These are phyloP conservation scores for Ethmia dodecea DNA, from an alignment of 2,888 invertebrate genomes.

Conservation along the genomic window DNA sequence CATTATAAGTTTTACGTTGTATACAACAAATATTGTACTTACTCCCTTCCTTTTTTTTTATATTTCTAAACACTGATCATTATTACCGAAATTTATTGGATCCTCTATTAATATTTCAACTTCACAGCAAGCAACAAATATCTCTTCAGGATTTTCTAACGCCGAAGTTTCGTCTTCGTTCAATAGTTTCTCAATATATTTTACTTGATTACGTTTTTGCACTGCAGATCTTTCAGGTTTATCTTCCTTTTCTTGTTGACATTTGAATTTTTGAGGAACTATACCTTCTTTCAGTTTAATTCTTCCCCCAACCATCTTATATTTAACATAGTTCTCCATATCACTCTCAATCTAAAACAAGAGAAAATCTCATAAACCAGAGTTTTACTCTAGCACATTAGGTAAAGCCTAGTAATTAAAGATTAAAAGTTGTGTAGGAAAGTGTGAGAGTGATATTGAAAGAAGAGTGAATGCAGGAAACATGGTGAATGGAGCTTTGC, in stretches of 20 bases:
- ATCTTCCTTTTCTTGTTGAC: conserved; percentile 17
- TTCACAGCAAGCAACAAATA: conserved; percentile 2
- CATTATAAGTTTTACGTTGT: no score
- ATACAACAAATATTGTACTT: no score
- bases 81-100: conserved; percentile 2
- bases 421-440: no score
- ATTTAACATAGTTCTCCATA: conserved; percentile 23
- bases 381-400: conserved; percentile 5
- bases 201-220: conserved; percentile 11
- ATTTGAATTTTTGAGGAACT: conserved; percentile 24
- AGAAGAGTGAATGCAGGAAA: no score
- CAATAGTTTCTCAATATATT: conserved; percentile 9
- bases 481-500: no score
- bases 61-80: background rate
- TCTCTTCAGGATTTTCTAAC: conserved; percentile 1
- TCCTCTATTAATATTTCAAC: background rate
- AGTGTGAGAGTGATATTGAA: no score
- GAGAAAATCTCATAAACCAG: conserved; percentile 6
- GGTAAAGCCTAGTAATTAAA: conserved; percentile 4
- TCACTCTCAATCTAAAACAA: conserved; percentile 23
- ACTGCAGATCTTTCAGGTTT: conserved; percentile 17
- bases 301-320: conserved; percentile 22
- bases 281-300: conserved; percentile 22
- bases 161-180: conserved; percentile 2
- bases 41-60: background rate